Percentiles rank a stretch among this genome's conserved stretches.
Conservation (phyloP, 2,888 invertebrate genomes). For the Crioceris asparagi region DNA sequence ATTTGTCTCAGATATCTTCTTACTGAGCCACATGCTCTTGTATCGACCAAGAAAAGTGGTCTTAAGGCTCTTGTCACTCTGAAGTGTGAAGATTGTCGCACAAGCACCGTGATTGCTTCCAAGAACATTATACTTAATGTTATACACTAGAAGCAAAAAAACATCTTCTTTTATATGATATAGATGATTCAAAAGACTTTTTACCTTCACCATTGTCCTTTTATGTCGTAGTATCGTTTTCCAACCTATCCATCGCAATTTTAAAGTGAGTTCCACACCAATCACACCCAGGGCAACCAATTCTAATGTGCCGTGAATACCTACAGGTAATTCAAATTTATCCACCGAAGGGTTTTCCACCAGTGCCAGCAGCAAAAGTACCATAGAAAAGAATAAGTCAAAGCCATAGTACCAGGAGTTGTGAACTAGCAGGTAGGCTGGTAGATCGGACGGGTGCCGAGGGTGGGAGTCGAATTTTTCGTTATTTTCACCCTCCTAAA, state of each 20-base stretch:
- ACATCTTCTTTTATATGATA: neutral
- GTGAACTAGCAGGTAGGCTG: conserved; percentile 78
- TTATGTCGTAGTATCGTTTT: conserved; percentile 73
- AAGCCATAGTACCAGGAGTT: conserved; percentile 79
- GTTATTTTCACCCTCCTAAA: conserved; percentile 79
- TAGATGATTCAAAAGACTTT: no score
- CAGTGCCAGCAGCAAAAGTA: conserved; percentile 64
- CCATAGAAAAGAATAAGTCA: conserved; percentile 64
- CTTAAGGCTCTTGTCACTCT: conserved; percentile 76
- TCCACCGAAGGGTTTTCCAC: conserved; percentile 74
- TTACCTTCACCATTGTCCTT: conserved; percentile 75
- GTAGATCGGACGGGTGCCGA: conserved; percentile 67
- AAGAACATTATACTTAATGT: conserved; percentile 70
- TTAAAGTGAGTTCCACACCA: conserved; percentile 65
- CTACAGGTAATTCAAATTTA: conserved; percentile 61
- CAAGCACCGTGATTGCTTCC: conserved; percentile 69
- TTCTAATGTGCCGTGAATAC: conserved; percentile 74
- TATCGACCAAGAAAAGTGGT: conserved; percentile 83
- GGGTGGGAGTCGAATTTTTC: conserved; percentile 87
- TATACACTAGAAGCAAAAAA: conserved; percentile 47
- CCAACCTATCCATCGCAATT: conserved; percentile 79
- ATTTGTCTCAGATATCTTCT: conserved; percentile 66
- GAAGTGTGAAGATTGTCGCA: conserved; percentile 74
- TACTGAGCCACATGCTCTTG: conserved; percentile 72
- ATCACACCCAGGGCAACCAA: conserved; percentile 65